Evolutionary conservation across 2,113 vertebrate genomes (phyloP), one percentile per base, ranked within the genome.

Genomic region (Crotalus tigris): DNA sequence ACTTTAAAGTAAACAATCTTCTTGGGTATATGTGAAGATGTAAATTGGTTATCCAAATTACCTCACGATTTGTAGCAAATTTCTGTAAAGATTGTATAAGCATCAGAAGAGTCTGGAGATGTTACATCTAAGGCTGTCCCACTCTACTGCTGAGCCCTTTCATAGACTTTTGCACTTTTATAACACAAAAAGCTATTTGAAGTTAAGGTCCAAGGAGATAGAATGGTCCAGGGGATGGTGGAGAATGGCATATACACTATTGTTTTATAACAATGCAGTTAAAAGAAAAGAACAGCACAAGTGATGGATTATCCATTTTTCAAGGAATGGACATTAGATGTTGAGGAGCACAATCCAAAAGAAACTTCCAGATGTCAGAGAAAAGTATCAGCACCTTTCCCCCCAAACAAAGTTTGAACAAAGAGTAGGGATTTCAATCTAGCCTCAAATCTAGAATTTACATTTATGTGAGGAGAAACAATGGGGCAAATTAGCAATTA

Each of bases 1-100:
- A 54, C 75, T 96, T 94, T 96, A 92, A 96, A 96, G 95, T 95
- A 96, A 96, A 96, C 92, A 90, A 95, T 95, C 94, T 95, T 94
- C 91, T 94, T 69, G 86, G 94, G 95, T 92, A 94, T 94, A 64
- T 39, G 39, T 90, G 92, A 95, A 90, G 58, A 93, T 57, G 19
- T 90, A 94, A 86, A 96, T 95, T 94, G 95, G 94, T 97, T 96
- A 96, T 89, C 94, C 17, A 93, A 94, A 95, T 92, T 88, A 89
- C 93, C 96, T 92, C 91, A 95, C 88, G 89, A 93, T 95, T 95
- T 96, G 92, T 81, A 91, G 94, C 75, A 87, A 61, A 94, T 94
- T 94, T 96, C 94, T 94, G 93, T 93, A 94, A 95, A 85, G 95
- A 57, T n/a, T 95, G 90, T 89, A 96, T 92, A 95, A 92, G 64